phyloP scores from a whole-genome alignment of 1,140 invertebrate genomes.

The Psilanteris sp. region DNA sequence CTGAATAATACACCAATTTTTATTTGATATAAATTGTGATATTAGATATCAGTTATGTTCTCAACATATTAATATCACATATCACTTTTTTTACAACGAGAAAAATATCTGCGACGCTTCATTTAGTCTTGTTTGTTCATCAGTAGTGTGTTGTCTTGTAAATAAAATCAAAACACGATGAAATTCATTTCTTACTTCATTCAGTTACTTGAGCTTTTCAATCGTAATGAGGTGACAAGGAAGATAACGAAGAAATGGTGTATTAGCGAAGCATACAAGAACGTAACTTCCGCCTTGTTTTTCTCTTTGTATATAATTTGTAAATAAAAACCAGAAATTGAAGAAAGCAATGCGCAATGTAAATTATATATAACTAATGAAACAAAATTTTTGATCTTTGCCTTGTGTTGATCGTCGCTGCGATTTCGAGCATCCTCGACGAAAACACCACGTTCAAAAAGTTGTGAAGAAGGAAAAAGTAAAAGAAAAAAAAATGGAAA shows the following conservation, averaged over 20 bases:
- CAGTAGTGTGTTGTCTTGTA: conserved; percentile 14
- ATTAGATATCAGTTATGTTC: conserved; percentile 34
- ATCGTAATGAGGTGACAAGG: conserved; percentile 26
- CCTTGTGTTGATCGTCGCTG: conserved; percentile 38
- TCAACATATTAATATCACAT: conserved; percentile 16
- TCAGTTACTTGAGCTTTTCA: conserved; percentile 10
- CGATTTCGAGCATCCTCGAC: conserved; percentile 19
- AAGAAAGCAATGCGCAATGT: conserved; percentile 55
- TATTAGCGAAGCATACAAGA: conserved; percentile 37
- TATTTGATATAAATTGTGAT: conserved; percentile 1
- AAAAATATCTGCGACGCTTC: not conserved
- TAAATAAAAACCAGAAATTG: too few species aligned
- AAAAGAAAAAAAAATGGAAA: not conserved
- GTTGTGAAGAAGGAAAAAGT: too few species aligned
- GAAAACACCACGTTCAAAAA: conserved; percentile 47
- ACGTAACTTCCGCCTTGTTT: conserved; percentile 50
- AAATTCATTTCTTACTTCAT: not conserved
- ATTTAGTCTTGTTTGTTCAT: not conserved
- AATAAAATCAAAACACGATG: conserved; percentile 20
- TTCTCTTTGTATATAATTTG: conserved; percentile 70
- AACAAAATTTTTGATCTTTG: conserved; percentile 42
- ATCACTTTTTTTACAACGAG: conserved; percentile 18
- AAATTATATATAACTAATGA: conserved; percentile 47
- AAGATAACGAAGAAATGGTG: conserved; percentile 30
- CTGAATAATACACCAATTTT: conserved; percentile 20